Evolutionary conservation across 2,113 vertebrate genomes (phyloP).

Genomic region (Nothobranchius kuhntae): DNA sequence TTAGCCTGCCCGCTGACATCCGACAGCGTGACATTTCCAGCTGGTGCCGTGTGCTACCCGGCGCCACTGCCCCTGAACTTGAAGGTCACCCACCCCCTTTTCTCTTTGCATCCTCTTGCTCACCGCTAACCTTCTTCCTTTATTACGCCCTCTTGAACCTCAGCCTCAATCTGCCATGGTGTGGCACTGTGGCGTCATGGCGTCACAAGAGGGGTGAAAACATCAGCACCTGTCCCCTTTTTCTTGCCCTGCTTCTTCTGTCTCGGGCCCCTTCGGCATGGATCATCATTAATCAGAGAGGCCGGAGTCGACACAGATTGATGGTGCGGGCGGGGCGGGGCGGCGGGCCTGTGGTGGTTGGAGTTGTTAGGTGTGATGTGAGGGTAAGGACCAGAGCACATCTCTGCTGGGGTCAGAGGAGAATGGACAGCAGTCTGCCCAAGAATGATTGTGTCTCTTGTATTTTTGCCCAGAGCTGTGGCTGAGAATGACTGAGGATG

Average conservation of each 20-base stretch:
- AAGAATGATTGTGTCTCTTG: conserved; percentile 66
- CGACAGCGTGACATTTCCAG: conserved; percentile 82
- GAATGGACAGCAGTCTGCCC: conserved; percentile 64
- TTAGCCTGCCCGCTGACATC: conserved; percentile 78
- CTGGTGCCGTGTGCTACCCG: conserved; percentile 73
- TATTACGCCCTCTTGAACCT: conserved; percentile 50
- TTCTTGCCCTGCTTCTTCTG: conserved; percentile 50
- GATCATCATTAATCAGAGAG: conserved; percentile 81
- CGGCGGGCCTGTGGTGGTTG: conserved; percentile 56
- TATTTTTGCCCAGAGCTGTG: conserved; percentile 24
- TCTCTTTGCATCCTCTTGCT: not conserved
- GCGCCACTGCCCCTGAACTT: conserved; percentile 69
- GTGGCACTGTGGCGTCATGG: conserved; percentile 58
- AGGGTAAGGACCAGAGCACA: conserved; percentile 61
- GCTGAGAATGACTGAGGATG: conserved; percentile 4
- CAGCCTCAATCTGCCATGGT: conserved; percentile 37
- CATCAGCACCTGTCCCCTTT: conserved; percentile 65
- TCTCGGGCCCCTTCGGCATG: conserved; percentile 45
- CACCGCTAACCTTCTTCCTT: conserved; percentile 21
- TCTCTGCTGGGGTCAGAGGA: conserved; percentile 66
- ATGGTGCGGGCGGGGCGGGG: conserved; percentile 72
- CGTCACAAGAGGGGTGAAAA: conserved; percentile 60
- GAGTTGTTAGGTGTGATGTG: conserved; percentile 75
- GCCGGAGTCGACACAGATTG: conserved; percentile 69
- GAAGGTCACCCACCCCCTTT: conserved; percentile 61